phyloP scores from a whole-genome alignment of 2,797 vertebrate species.

The Serranus cabrilla region DNA sequence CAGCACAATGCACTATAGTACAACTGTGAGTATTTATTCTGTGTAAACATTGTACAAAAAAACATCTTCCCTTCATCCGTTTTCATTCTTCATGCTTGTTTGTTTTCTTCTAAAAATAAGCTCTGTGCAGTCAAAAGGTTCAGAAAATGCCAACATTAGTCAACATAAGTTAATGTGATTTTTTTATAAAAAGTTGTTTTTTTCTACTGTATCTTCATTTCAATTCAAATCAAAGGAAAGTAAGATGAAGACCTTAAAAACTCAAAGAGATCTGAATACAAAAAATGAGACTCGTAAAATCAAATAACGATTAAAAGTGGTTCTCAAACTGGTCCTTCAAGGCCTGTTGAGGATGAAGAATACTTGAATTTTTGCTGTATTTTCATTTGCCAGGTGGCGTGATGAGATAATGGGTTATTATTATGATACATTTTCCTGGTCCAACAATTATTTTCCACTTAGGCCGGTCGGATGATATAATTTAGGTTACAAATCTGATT shows the following conservation, averaged over 20 bases:
- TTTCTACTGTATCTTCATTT: constrained; percentile 41
- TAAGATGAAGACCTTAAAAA: constrained; percentile 45
- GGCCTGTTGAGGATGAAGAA: constrained; percentile 10
- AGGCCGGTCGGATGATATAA: constrained; percentile 16
- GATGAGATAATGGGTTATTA: constrained; percentile 16
- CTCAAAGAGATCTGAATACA: constrained; percentile 43
- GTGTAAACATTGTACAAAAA: constrained; percentile 84
- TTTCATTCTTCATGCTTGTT: constrained; percentile 77
- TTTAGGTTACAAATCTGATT: constrained; percentile 41
- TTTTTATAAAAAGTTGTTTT: constrained; percentile 66
- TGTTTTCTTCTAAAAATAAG: constrained; percentile 81
- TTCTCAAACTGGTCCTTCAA: constrained; percentile 42
- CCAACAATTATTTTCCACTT: constrained; percentile 27
- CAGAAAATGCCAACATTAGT: constrained; percentile 69
- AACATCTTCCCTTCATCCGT: constrained; percentile 68
- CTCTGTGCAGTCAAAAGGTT: constrained; percentile 78
- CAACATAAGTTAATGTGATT: constrained; percentile 70
- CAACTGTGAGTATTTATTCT: constrained; percentile 74
- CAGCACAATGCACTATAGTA: constrained; percentile 82
- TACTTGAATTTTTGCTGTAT: neutral
- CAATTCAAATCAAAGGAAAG: constrained; percentile 39
- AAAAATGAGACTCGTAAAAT: constrained; percentile 46
- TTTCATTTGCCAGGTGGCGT: constrained; percentile 24
- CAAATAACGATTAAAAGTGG: constrained; percentile 52
- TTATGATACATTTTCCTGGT: neutral